Conservation (phyloP, 2,797 vertebrate genomes). For the Nasua narica region DNA sequence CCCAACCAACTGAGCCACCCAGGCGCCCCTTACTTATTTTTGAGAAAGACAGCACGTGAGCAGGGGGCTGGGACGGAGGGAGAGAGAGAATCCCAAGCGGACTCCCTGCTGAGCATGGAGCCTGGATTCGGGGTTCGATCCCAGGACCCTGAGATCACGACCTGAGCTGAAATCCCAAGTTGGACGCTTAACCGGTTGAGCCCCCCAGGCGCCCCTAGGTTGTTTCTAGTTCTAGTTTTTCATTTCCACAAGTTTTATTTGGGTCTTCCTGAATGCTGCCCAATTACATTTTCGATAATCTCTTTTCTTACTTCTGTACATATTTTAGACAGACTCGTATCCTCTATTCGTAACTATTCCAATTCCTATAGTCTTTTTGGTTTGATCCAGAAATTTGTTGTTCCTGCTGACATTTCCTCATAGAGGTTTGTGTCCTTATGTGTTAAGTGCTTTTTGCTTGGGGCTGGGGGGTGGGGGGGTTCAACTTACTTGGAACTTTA, state of each 20-base stretch:
- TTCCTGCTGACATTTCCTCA: neutral
- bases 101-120: neutral
- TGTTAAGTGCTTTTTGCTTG: neutral
- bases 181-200: neutral
- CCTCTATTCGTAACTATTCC: neutral
- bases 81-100: neutral
- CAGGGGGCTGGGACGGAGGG: neutral
- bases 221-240: neutral
- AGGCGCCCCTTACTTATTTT: no score
- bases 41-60: neutral
- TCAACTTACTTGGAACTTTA: neutral
- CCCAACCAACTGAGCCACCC: no score
- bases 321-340: neutral
- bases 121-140: neutral
- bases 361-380: neutral
- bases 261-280: neutral
- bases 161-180: neutral
- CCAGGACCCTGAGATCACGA: neutral
- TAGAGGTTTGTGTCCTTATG: neutral
- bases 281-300: neutral
- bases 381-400: no score
- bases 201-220: rapidly evolving
- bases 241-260: neutral
- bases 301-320: neutral
- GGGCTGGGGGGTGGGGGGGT: neutral